Percentiles rank a stretch among this genome's conserved stretches.
Conservation (phyloP, 2,888 invertebrate species). For the Epiblema foenella region DNA sequence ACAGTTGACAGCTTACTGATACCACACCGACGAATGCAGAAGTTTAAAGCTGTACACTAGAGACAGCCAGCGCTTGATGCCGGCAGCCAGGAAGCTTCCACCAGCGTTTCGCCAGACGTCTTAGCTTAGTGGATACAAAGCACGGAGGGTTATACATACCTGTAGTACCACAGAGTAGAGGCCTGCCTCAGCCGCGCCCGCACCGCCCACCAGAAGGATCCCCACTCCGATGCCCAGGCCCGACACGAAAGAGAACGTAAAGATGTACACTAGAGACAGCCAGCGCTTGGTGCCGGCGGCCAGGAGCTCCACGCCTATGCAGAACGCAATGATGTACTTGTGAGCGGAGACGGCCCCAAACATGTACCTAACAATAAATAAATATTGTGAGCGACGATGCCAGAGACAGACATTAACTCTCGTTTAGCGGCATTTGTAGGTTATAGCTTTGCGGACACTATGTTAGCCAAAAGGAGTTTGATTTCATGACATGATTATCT, state of each 20-base stretch:
- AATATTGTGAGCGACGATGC: no score
- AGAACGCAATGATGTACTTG: slow-evolving; percentile 94
- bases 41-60: slow-evolving; percentile 87
- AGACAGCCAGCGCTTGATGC: slow-evolving; percentile 86
- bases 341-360: slow-evolving; percentile 94
- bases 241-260: slow-evolving; percentile 91
- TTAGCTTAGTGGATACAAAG: no score
- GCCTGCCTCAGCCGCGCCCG: slow-evolving; percentile 84
- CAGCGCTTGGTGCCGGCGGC: slow-evolving; percentile 87
- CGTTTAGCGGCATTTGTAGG: no score
- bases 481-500: no score
- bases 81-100: slow-evolving; percentile 81
- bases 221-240: slow-evolving; percentile 92
- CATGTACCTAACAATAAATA: slow-evolving; percentile 86
- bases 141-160: slow-evolving; percentile 84
- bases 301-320: slow-evolving; percentile 93
- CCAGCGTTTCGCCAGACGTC: no score
- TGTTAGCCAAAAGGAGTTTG: no score
- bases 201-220: slow-evolving; percentile 86
- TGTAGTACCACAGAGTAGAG: slow-evolving; percentile 89
- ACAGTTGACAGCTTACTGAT: no score
- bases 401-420: no score
- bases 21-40: no score
- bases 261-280: slow-evolving; percentile 88
- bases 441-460: no score